phyloP scores from a whole-genome alignment of 2,113 vertebrate species.

The Myotis davidii region DNA sequence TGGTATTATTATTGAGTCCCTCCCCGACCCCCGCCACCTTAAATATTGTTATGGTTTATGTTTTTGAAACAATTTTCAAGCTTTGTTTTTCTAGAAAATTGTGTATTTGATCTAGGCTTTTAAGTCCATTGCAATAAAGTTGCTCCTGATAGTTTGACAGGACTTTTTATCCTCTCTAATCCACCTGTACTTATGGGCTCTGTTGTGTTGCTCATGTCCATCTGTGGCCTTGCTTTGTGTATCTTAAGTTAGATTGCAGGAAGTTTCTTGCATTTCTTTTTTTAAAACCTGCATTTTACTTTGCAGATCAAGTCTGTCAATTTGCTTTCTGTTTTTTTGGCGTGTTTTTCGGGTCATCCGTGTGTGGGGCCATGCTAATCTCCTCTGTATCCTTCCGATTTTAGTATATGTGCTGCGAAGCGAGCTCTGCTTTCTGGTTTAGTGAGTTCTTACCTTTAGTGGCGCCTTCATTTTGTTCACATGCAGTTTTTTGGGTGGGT shows the following conservation, averaged over 20 bases:
- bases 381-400: too few species aligned
- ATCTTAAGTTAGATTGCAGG: background rate
- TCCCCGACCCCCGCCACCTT: background rate
- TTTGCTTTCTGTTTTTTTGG: background rate
- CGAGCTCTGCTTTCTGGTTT: background rate
- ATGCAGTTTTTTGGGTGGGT: background rate
- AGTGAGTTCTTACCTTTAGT: background rate
- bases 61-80: conserved; percentile 8
- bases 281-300: background rate
- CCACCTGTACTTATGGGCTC: background rate
- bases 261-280: background rate
- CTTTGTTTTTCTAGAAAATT: background rate
- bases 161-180: background rate
- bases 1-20: background rate
- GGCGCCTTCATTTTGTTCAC: background rate
- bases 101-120: background rate
- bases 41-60: background rate
- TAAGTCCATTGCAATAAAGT: background rate
- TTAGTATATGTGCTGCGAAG: too few species aligned
- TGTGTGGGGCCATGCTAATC: too few species aligned
- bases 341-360: too few species aligned
- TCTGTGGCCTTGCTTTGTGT: background rate
- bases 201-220: background rate
- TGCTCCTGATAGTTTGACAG: background rate
- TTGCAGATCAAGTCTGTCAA: background rate